Evolutionary conservation across 2,888 invertebrate species (phyloP), one percentile per base, ranked within the genome.

Genomic region (Coelinius sp.): DNA sequence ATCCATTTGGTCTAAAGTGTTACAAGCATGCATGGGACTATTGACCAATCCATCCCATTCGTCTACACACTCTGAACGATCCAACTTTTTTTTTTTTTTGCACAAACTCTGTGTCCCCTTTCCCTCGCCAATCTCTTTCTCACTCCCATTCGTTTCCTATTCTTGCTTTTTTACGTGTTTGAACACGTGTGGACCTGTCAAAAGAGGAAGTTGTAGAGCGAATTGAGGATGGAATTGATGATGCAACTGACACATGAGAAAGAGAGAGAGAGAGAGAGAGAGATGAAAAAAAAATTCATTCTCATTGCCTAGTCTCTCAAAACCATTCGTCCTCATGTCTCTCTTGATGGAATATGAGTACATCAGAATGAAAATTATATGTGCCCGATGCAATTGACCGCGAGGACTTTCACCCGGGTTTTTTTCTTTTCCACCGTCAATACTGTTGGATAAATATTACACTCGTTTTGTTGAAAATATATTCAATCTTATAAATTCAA

Each of bases 121-220:
- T 20, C 20, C 20, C 8, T 20, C 20, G n/a, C n/a, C n/a, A n/a
- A 17, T 59, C 12, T 31, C n/a, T 17, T 31, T 27, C 20, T 44
- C 25, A 14, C 6, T 25, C 10, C 35, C 7, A 64, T 49, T 12
- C 17, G 0, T 25, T 14, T 46, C 35, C n/a, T n/a, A n/a, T 65
- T 14, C 27, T 25, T 24, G 17, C 22, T 44, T 4, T 44, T 41
- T n/a, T n/a, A n/a, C 20, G 20, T 20, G 31, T 46, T 46, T 49
- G 49, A 44, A 20, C 17, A 65, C 46, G 65, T 27, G 44, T 27
- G 14, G 25, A 31, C 35, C 59, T 59, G 35, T 59, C 59, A 35
- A 35, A 17, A 59, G 14, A 14, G 17, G 35, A 10, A 31, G 31
- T 17, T 59, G n/a, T 35, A 31, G 1, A 20, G 38, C 22, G 35